Evolutionary conservation across 2,888 invertebrate species (phyloP).

Genomic region (Diplolepis rosae): DNA sequence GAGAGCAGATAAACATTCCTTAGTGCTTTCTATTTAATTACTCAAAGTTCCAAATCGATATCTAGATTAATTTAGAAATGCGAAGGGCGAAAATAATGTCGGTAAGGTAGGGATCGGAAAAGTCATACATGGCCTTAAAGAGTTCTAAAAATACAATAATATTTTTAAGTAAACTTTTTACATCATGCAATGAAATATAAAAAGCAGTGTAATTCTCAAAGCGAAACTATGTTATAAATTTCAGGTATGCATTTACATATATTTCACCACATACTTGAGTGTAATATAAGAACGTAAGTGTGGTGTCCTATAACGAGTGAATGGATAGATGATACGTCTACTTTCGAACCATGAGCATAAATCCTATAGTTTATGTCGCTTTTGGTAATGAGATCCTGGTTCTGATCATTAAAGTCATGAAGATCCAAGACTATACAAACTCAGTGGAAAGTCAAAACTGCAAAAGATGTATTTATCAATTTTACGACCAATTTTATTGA

Average conservation of each 20-base stretch:
- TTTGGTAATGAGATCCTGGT: constrained; percentile 42
- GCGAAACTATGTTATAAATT: not conserved
- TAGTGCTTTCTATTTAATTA: too few species aligned
- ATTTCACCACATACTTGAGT: not conserved
- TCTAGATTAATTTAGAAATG: too few species aligned
- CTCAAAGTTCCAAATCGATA: too few species aligned
- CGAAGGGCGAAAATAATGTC: too few species aligned
- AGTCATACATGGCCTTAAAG: too few species aligned
- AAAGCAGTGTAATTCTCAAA: not conserved
- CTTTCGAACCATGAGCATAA: constrained; percentile 37
- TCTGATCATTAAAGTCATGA: constrained; percentile 30
- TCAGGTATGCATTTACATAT: not conserved
- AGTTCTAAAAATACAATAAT: not conserved
- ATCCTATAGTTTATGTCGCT: constrained; percentile 42
- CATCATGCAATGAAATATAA: not conserved
- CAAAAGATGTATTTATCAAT: not conserved
- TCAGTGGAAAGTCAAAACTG: not conserved
- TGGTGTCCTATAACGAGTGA: not conserved
- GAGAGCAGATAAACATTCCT: too few species aligned
- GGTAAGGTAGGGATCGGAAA: too few species aligned
- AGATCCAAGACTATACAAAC: not conserved
- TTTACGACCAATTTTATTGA: not conserved
- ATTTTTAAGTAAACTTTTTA: not conserved
- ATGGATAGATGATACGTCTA: not conserved
- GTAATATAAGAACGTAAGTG: not conserved